These are phyloP conservation scores for Gastracanthus pulcherrimus DNA, from an alignment of 2,888 invertebrate genomes.

Conservation along the genomic window DNA sequence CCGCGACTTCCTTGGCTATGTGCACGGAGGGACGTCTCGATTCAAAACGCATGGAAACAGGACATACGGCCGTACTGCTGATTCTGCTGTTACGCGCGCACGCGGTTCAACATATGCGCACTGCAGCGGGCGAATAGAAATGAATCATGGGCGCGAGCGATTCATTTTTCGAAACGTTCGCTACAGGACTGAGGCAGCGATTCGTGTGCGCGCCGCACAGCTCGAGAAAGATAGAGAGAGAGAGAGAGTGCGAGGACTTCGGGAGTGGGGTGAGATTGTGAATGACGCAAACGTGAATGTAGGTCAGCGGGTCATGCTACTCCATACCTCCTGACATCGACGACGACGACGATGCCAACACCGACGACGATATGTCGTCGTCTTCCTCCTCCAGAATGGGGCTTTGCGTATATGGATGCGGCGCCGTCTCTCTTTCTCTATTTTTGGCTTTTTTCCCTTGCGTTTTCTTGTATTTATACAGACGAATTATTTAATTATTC, in stretches of 20 bases:
- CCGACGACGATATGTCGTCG: not conserved
- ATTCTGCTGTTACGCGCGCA: too few species aligned
- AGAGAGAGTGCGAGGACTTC: conserved; percentile 30
- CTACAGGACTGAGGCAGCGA: too few species aligned
- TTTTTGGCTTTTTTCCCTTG: not conserved
- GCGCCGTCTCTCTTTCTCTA: not conserved
- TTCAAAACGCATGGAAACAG: too few species aligned
- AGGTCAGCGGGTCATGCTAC: conserved; percentile 74
- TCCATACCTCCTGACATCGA: conserved; percentile 24
- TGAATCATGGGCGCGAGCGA: conserved; percentile 25
- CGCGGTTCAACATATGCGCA: not conserved
- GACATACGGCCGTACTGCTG: too few species aligned
- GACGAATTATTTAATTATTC: too few species aligned
- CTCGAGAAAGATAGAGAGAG: too few species aligned
- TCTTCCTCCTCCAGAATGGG: not conserved
- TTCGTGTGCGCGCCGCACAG: not conserved
- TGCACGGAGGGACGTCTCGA: too few species aligned
- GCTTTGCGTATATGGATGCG: not conserved
- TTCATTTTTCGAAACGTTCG: conserved; percentile 38
- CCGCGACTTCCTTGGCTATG: too few species aligned
- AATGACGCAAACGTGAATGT: conserved; percentile 76
- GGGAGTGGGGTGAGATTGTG: conserved; percentile 72
- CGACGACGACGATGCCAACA: too few species aligned
- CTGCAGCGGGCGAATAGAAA: not conserved
- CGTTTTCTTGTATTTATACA: too few species aligned